Evolutionary conservation across 2,797 vertebrate genomes (phyloP), one percentile per base, ranked within the genome.

Genomic region (Ataeniobius toweri): DNA sequence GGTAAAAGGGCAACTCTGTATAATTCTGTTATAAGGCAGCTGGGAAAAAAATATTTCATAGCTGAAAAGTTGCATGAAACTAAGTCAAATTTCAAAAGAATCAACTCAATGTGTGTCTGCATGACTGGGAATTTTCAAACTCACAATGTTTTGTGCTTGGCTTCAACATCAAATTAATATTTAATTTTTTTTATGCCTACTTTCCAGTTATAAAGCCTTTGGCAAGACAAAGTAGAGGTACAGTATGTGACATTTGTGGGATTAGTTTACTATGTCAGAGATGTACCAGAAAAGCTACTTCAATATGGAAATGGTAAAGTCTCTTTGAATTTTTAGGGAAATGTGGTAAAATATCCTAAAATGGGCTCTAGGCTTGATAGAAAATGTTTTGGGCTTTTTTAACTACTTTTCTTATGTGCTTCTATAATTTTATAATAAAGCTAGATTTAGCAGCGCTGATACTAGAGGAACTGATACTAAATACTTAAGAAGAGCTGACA

Each of bases 1-100:
- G 83, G 85, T 88, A 71, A 91, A 69, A 87, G 86, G 83, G 89
- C 55, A 41, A 75, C 51, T 77, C 59, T 81, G 89, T 46, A 48
- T 69, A 48, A 69, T 28, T 84, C 79, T 31, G 77, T 79, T 76
- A 70, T 80, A 70, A 73, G 84, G 81, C 82, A 74, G 63, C 39
- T 65, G 68, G 76, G 71, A 78, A 28, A 22, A 67, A 50, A 76
- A 81, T 81, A 85, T 88, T 83, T 87, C 83, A 80, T 65, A 79
- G 46, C 78, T 78, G 73, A 31, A 26, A 28, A 46, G 82, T 44
- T 84, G 36, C 18, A 83, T 85, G 12, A 68, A 22, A 24, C 6
- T 41, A 36, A 36, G 3, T 53, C 4, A 10, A 44, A 0, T n/a
- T 55, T 5, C 44, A 76, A 53, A 79, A 28, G 3, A 80, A 65